Evolutionary conservation across 2,888 invertebrate genomes (phyloP).

Genomic region (Acronicta alni): DNA sequence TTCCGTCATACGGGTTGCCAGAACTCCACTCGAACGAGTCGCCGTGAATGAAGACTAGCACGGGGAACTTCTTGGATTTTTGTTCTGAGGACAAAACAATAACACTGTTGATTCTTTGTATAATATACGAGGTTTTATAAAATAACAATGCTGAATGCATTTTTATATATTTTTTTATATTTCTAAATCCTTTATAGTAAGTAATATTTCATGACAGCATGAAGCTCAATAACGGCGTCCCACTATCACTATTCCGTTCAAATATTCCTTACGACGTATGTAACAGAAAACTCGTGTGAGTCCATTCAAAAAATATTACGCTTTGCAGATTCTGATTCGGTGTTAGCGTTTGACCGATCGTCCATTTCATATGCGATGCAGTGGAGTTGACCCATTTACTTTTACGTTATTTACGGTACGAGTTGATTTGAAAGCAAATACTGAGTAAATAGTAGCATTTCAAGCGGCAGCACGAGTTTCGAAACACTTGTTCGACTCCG

Average conservation of each 20-base stretch:
- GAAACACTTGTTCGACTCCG: neutral
- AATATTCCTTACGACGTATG: slow-evolving; percentile 15
- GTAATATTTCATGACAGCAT: no score
- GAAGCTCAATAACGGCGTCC: no score
- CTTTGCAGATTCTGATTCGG: slow-evolving; percentile 22
- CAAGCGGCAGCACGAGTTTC: neutral
- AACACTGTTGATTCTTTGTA: no score
- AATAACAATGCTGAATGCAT: no score
- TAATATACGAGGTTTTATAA: no score
- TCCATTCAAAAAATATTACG: slow-evolving; percentile 26
- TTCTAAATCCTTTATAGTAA: no score
- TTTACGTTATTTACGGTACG: slow-evolving; percentile 21
- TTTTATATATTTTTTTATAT: no score
- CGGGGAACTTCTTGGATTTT: slow-evolving; percentile 91
- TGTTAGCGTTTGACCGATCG: slow-evolving; percentile 32
- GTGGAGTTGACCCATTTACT: slow-evolving; percentile 27
- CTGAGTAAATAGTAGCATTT: slow-evolving; percentile 4
- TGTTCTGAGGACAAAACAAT: slow-evolving; percentile 74
- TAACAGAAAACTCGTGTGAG: neutral
- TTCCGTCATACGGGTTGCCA: slow-evolving; percentile 99
- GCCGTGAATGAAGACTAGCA: slow-evolving; percentile 97
- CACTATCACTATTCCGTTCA: slow-evolving; percentile 11
- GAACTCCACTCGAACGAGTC: slow-evolving; percentile 99
- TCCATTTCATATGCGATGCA: slow-evolving; percentile 21
- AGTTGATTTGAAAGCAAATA: slow-evolving; percentile 1